A percentile compares a stretch with the other conserved stretches of the same genome.
phyloP scores from a whole-genome alignment of 2,797 vertebrate genomes.

The Hirundo rustica region DNA sequence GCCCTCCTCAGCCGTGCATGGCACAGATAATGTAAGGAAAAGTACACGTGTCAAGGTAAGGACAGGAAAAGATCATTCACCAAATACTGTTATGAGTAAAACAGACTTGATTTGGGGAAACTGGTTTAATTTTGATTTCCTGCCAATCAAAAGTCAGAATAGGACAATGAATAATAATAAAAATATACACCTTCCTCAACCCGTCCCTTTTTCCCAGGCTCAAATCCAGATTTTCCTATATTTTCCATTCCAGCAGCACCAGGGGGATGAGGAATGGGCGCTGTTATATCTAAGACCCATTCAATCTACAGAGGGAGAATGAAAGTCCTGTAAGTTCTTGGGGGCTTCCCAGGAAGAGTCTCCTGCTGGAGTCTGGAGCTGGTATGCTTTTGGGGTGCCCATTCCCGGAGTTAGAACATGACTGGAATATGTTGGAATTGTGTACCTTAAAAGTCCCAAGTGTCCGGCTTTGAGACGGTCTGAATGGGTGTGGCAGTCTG shows the following conservation, averaged over 20 bases:
- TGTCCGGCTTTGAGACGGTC: not conserved
- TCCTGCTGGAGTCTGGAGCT: not conserved
- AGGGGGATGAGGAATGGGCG: not conserved
- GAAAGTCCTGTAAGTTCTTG: not conserved
- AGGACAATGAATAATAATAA: not conserved
- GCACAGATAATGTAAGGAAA: not conserved
- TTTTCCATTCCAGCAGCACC: rapidly evolving
- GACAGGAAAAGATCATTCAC: not conserved
- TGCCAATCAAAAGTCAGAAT: not conserved
- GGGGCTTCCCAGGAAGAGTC: not conserved
- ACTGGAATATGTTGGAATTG: not conserved
- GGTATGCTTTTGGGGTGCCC: rapidly evolving
- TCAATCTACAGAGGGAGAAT: not conserved
- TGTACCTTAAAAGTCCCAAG: not conserved
- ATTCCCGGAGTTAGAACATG: not conserved
- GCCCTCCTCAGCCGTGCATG: not conserved
- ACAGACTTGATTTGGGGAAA: not conserved
- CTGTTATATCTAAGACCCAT: not conserved
- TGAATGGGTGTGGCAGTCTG: not conserved
- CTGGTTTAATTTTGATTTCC: not conserved
- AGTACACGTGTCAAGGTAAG: rapidly evolving
- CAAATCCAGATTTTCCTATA: not conserved
- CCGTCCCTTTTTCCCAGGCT: not conserved
- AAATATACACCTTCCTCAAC: rapidly evolving
- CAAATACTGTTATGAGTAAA: not conserved